Evolutionary conservation across 2,797 vertebrate species (phyloP).

Genomic region (Sylvia borin): DNA sequence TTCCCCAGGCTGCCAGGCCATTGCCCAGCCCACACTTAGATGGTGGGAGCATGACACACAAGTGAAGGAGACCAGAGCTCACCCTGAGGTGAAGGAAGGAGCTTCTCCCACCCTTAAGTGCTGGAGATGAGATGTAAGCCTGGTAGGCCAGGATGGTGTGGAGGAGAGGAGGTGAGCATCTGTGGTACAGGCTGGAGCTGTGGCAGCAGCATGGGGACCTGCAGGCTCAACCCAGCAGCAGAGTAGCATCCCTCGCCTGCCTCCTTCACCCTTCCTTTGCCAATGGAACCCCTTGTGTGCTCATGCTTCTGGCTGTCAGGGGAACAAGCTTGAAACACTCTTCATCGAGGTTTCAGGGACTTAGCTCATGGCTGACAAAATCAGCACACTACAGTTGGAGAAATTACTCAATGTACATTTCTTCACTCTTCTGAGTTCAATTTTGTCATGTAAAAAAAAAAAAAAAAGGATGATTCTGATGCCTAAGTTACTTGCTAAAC

Average conservation of each 20-base stretch:
- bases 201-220: neutral
- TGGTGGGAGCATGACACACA: rapidly evolving
- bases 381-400: neutral
- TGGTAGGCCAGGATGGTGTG: rapidly evolving
- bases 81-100: neutral
- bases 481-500: neutral
- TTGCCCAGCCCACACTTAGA: neutral
- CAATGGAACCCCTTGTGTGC: rapidly evolving
- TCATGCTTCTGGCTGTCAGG: neutral
- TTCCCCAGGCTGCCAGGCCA: neutral
- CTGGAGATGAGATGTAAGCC: neutral
- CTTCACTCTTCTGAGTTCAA: neutral
- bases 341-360: neutral
- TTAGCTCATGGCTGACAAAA: neutral
- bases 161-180: neutral
- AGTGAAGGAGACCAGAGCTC: neutral
- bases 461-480: neutral
- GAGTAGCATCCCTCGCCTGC: rapidly evolving
- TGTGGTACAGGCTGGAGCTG: neutral
- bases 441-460: neutral
- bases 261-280: neutral
- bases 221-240: neutral
- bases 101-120: neutral
- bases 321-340: neutral
- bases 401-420: neutral